A percentile compares a stretch with the other conserved stretches of the same genome.
phyloP scores from a whole-genome alignment of 2,888 invertebrate species.

The Hofmannophila pseudospretella region DNA sequence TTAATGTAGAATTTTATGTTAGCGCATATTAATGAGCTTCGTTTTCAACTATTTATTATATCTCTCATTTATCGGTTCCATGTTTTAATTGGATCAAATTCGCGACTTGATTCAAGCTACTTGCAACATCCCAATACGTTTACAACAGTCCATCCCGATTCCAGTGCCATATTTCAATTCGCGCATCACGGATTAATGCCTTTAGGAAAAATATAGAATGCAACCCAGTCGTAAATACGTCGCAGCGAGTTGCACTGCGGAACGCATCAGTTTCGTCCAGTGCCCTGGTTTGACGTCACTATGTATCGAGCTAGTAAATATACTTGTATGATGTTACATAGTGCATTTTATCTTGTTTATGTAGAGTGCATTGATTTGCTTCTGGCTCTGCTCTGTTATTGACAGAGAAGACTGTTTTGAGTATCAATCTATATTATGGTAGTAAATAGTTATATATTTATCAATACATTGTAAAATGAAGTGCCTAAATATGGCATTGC shows the following conservation, averaged over 20 bases:
- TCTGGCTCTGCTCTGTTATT: neutral
- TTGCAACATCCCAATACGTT: constrained; percentile 25
- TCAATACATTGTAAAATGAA: too few species aligned
- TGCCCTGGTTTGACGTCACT: constrained; percentile 51
- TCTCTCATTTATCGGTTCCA: too few species aligned
- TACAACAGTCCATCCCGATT: constrained; percentile 29
- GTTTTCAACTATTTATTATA: too few species aligned
- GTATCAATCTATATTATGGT: too few species aligned
- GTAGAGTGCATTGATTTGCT: neutral
- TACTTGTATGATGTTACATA: neutral
- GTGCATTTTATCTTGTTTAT: neutral
- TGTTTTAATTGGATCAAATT: too few species aligned
- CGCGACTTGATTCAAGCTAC: too few species aligned
- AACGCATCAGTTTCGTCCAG: constrained; percentile 33
- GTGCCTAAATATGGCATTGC: too few species aligned
- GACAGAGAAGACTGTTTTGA: too few species aligned
- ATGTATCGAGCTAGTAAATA: constrained; percentile 34
- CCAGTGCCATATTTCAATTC: constrained; percentile 54
- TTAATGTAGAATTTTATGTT: too few species aligned
- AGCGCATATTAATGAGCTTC: too few species aligned
- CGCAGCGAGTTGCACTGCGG: constrained; percentile 31
- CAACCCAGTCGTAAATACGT: constrained; percentile 47
- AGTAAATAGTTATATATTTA: too few species aligned
- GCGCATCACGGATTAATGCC: constrained; percentile 58
- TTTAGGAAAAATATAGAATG: constrained; percentile 60